Percentiles rank a stretch among this genome's conserved stretches.
Conservation (phyloP, 1,140 invertebrate genomes). For the Pararge aegeria region DNA sequence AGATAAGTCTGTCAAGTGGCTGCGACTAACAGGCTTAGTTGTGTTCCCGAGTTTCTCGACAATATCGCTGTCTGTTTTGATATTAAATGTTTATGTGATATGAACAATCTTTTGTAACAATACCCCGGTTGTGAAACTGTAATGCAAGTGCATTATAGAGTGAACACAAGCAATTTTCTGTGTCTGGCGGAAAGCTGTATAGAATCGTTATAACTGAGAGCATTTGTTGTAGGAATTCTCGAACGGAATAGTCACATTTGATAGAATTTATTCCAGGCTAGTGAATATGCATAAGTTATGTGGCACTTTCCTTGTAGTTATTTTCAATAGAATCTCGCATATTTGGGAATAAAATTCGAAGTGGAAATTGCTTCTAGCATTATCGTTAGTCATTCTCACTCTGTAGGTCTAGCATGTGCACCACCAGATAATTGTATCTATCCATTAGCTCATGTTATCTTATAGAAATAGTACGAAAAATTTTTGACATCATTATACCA, state of each 20-base stretch:
- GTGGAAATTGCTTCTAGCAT: too few species aligned
- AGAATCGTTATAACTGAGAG: slow-evolving; percentile 1
- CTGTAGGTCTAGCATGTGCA: too few species aligned
- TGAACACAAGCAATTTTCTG: slow-evolving; percentile 6
- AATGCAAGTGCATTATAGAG: slow-evolving; percentile 5
- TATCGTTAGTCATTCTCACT: too few species aligned
- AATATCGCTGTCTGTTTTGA: neutral
- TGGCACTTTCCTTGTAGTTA: neutral
- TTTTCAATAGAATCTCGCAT: too few species aligned
- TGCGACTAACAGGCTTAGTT: neutral
- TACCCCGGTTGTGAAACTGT: neutral
- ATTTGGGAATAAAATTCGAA: too few species aligned
- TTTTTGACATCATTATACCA: too few species aligned
- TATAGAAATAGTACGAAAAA: too few species aligned
- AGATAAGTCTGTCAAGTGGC: neutral
- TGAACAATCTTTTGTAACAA: slow-evolving; percentile 6
- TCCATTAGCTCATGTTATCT: too few species aligned
- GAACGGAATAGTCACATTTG: neutral
- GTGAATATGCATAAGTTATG: neutral
- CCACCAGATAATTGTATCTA: too few species aligned
- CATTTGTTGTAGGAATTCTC: slow-evolving; percentile 6
- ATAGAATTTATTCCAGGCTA: slow-evolving; percentile 2
- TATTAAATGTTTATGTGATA: neutral
- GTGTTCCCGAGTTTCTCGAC: neutral
- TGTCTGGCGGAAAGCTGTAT: slow-evolving; percentile 8